These are phyloP conservation scores for Umimayanthus chanpuru DNA, from an alignment of 92 coral and sea anemone species.

Conservation along the genomic window DNA sequence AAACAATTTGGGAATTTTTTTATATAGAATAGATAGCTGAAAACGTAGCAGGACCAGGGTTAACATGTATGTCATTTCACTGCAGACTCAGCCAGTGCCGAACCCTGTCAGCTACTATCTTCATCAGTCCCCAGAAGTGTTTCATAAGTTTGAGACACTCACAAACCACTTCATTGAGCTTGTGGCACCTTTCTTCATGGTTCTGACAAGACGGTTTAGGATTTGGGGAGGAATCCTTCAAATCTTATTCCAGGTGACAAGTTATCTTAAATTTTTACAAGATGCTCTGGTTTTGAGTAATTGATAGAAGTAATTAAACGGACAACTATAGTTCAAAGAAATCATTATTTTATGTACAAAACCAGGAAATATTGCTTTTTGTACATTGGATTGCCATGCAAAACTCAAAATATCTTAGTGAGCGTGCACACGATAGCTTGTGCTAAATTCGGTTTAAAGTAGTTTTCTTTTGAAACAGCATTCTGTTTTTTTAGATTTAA, in stretches of 20 bases:
- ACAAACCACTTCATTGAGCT: conserved; percentile 90
- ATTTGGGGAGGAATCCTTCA: conserved; percentile 88
- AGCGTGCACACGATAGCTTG: too few species aligned
- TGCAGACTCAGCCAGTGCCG: conserved; percentile 97
- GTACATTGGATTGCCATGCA: too few species aligned
- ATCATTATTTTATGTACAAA: too few species aligned
- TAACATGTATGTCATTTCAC: not conserved
- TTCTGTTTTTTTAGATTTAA: not conserved
- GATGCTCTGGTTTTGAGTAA: not conserved
- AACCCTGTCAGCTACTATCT: conserved; percentile 93
- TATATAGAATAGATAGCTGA: too few species aligned
- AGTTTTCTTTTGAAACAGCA: not conserved
- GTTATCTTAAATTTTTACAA: not conserved
- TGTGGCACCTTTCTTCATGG: conserved; percentile 83
- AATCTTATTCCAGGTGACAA: conserved; percentile 80
- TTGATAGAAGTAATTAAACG: not conserved
- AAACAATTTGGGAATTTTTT: too few species aligned
- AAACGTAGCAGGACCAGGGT: not conserved
- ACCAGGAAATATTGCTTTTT: too few species aligned
- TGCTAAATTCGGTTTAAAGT: too few species aligned
- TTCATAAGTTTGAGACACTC: conserved; percentile 96
- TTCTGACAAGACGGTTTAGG: conserved; percentile 80
- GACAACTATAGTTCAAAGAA: not conserved
- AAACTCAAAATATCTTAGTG: too few species aligned
- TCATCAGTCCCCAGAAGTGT: conserved; percentile 96